Base-by-base conservation (phyloP, 2,888 invertebrate species). In the Patella caerulea region DNA sequence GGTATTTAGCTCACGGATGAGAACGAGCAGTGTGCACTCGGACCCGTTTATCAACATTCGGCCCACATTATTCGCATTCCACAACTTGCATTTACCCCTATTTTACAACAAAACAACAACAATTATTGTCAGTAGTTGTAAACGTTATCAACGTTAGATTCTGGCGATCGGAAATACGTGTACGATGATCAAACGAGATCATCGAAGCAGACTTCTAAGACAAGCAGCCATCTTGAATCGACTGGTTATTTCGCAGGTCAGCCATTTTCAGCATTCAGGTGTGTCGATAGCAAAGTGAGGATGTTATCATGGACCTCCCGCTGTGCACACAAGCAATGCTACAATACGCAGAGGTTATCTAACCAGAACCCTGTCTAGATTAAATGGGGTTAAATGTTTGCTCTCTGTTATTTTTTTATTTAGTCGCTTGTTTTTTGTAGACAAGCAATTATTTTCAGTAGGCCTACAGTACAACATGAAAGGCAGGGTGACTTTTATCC, bases 201-300 rank as follows among this genome's bases (percentile, higher is more conserved):
- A 19, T 65, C 19, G 19, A 65, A 24, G 24, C 65, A 65, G 65
- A 65, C 65, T 65, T 65, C 65, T 65, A 65, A 65, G 65, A 19
- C 65, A 65, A 65, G 65, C 65, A n/a, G 65, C 65, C 65, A 65
- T 65, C 19, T 65, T 65, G 65, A 24, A 65, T 65, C 24, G n/a
- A 24, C 65, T 65, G 24, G 24, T 24, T 65, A 19, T 65, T 24
- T 24, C 65, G 24, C 65, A 65, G 65, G 65, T 65, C 65, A 65
- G 65, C 65, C 65, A 65, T 65, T 65, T 65, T 65, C 19, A n/a
- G 65, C 12, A 19, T 24, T 19, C 19, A 24, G n/a, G 65, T 65
- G 24, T 19, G 24, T 19, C 19, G 24, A 24, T 65, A 65, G 65
- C 24, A 24, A 19, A 65, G n/a, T 19, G 19, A 65, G n/a, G 24